phyloP scores from a whole-genome alignment of 2,113 vertebrate genomes.

The Aplodontia rufa region DNA sequence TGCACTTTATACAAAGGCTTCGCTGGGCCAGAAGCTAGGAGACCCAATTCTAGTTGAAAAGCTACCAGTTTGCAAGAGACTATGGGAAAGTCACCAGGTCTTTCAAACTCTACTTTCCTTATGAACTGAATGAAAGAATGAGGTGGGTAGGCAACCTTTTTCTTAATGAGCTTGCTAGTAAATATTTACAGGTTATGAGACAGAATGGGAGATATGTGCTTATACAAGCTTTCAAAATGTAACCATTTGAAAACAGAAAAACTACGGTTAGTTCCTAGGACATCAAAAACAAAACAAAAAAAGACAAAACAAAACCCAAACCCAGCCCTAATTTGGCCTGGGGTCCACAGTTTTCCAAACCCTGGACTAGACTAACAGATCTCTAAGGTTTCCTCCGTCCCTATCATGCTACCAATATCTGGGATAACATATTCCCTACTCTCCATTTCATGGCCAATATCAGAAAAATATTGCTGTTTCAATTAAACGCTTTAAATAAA shows the following conservation, averaged over 20 bases:
- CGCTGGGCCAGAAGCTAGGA: neutral
- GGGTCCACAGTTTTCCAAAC: neutral
- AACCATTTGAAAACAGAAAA: slow-evolving; percentile 15
- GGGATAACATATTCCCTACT: neutral
- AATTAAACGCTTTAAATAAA: neutral
- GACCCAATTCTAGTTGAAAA: neutral
- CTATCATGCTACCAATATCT: neutral
- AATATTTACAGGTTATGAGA: neutral
- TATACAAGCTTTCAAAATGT: neutral
- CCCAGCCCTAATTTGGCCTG: neutral
- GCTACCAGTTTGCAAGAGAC: neutral
- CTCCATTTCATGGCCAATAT: neutral
- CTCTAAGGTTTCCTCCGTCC: neutral
- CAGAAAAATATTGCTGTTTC: slow-evolving; percentile 27
- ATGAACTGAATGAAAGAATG: neutral
- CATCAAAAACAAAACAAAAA: slow-evolving; percentile 28
- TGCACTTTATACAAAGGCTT: neutral
- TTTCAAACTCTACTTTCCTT: neutral
- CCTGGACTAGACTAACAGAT: neutral
- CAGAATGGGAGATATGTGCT: neutral
- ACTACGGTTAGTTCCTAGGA: slow-evolving; percentile 6
- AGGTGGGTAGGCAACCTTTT: neutral
- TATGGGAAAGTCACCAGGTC: neutral
- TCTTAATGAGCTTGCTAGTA: neutral
- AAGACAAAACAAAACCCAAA: too few relatives aligned